These are phyloP conservation scores for Platerodrilus igneus DNA, from an alignment of 2,888 invertebrate species.

Conservation along the genomic window DNA sequence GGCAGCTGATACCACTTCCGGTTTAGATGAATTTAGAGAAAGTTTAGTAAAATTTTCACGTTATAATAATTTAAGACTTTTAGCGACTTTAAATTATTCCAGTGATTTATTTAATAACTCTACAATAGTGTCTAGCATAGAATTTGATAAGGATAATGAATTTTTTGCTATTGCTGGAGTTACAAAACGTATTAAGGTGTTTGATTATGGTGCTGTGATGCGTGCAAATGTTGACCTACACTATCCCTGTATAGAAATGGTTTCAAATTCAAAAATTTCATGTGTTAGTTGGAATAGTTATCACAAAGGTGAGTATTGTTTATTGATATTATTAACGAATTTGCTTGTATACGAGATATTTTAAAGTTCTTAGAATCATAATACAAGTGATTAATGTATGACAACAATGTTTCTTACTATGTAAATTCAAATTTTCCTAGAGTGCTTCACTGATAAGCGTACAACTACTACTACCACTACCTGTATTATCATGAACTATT, in stretches of 20 bases:
- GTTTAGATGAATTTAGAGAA: slow-evolving; percentile 73
- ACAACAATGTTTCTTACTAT: too few relatives aligned
- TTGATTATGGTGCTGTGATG: slow-evolving; percentile 82
- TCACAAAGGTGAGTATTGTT: slow-evolving; percentile 63
- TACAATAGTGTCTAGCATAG: slow-evolving; percentile 85
- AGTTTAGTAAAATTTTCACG: slow-evolving; percentile 82
- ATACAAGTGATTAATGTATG: too few relatives aligned
- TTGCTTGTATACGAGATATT: too few relatives aligned
- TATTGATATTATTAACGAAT: too few relatives aligned
- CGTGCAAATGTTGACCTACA: slow-evolving; percentile 85
- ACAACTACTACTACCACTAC: too few relatives aligned
- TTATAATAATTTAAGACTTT: slow-evolving; percentile 69
- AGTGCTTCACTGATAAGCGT: too few relatives aligned
- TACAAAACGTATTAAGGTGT: slow-evolving; percentile 89
- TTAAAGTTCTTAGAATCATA: too few relatives aligned
- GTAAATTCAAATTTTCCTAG: too few relatives aligned
- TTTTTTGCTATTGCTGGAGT: slow-evolving; percentile 95
- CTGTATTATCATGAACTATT: too few relatives aligned
- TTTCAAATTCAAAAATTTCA: slow-evolving; percentile 88
- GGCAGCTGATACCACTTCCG: slow-evolving; percentile 41
- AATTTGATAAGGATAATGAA: slow-evolving; percentile 94
- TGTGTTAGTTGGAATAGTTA: slow-evolving; percentile 93
- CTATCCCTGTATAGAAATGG: slow-evolving; percentile 88
- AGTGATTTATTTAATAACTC: slow-evolving; percentile 84
- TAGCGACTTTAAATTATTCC: slow-evolving; percentile 86